Evolutionary conservation across 2,797 vertebrate species (phyloP).

Genomic region (Centroberyx gerrardi): DNA sequence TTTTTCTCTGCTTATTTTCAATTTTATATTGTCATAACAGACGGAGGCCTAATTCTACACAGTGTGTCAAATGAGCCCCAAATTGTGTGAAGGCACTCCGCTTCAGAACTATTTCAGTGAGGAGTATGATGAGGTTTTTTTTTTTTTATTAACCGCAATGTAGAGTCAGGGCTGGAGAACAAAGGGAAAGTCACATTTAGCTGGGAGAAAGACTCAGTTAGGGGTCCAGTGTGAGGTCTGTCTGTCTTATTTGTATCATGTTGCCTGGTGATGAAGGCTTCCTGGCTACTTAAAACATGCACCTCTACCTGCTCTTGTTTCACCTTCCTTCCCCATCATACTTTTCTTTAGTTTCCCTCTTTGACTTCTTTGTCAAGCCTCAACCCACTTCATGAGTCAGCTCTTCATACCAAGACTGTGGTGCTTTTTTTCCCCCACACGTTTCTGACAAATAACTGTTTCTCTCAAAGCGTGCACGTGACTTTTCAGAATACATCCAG

Average conservation of each 20-base stretch:
- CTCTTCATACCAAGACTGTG: background rate
- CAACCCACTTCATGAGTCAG: background rate
- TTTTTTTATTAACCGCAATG: background rate
- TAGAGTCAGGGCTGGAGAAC: background rate
- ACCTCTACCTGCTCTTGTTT: slow-evolving; percentile 27
- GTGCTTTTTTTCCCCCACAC: background rate
- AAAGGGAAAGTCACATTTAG: background rate
- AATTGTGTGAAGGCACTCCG: background rate
- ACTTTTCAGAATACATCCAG: slow-evolving; percentile 39
- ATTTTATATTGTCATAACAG: background rate
- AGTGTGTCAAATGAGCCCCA: background rate
- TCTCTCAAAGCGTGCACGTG: slow-evolving; percentile 11
- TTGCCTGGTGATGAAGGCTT: slow-evolving; percentile 16
- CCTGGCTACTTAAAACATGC: slow-evolving; percentile 9
- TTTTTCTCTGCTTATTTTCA: background rate
- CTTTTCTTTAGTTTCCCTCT: slow-evolving; percentile 13
- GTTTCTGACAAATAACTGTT: background rate
- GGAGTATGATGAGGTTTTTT: background rate
- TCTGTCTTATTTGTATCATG: slow-evolving; percentile 18
- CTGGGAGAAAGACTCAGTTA: slow-evolving; percentile 13
- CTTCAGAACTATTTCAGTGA: background rate
- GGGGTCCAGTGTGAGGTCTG: background rate
- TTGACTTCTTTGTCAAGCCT: slow-evolving; percentile 21
- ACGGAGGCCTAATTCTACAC: background rate
- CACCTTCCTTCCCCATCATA: too few species aligned